Conservation (phyloP, 2,797 vertebrate genomes). For the Gambelia wislizenii region DNA sequence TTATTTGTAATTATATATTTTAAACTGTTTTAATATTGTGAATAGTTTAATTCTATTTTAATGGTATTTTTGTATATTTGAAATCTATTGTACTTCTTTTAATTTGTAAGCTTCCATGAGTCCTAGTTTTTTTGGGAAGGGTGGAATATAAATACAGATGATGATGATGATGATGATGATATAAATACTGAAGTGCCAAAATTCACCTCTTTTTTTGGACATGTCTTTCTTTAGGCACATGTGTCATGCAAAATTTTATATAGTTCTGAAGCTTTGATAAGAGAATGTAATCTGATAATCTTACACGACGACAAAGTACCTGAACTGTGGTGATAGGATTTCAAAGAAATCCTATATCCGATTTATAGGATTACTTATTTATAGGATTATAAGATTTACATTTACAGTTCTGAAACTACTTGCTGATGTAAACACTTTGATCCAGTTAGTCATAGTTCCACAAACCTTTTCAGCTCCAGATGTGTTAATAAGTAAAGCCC, state of each 20-base stretch:
- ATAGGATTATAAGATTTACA: not conserved
- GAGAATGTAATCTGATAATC: not conserved
- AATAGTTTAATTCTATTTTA: too few species aligned
- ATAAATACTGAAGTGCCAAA: not conserved
- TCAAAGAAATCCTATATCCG: not conserved
- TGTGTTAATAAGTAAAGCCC: too few species aligned
- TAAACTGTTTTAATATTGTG: too few species aligned
- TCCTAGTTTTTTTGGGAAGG: too few species aligned
- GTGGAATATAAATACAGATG: too few species aligned
- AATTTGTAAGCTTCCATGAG: too few species aligned
- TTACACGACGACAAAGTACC: not conserved
- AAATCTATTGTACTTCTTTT: too few species aligned
- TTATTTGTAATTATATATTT: too few species aligned
- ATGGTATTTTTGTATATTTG: too few species aligned
- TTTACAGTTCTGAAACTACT: not conserved
- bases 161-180: not conserved
- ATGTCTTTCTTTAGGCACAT: too few species aligned
- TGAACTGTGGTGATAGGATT: not conserved
- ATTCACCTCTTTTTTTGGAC: not conserved
- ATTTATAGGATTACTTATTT: not conserved
- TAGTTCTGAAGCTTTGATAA: not conserved
- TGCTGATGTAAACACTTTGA: not conserved
- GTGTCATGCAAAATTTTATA: not conserved
- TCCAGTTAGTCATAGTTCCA: not conserved
- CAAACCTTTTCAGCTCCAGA: not conserved